A percentile compares a stretch with the other conserved stretches of the same genome.
Conservation (phyloP, 2,113 vertebrate genomes). For the Ascaphus truei region DNA sequence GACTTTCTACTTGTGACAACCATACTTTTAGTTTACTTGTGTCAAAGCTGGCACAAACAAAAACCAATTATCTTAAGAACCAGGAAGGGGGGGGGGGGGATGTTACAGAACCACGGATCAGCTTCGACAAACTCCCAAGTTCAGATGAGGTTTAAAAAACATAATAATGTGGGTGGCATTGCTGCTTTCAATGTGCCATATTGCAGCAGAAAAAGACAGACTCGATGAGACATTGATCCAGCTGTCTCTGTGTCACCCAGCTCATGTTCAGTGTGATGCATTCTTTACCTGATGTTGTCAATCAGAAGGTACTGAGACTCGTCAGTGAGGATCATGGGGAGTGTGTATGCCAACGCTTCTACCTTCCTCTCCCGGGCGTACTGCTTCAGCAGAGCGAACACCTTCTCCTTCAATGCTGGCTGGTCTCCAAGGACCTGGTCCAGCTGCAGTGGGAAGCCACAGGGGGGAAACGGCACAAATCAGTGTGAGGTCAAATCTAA, state of each 20-base stretch:
- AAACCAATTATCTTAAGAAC: no score
- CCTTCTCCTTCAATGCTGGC: constrained; percentile 76
- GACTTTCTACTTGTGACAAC: no score
- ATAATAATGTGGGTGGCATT: no score
- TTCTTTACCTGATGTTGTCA: constrained; percentile 82
- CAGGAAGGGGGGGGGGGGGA: background rate
- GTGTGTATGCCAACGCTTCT: constrained; percentile 79
- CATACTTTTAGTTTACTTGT: no score
- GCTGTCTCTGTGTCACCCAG: no score
- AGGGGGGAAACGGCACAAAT: background rate
- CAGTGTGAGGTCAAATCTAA: background rate
- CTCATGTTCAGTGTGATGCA: background rate
- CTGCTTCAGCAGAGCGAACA: constrained; percentile 81
- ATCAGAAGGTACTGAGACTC: constrained; percentile 80
- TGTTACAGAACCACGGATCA: background rate
- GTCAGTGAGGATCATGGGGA: constrained; percentile 72
- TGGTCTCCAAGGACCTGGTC: constrained; percentile 80
- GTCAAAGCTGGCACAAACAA: no score
- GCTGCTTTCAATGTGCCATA: no score
- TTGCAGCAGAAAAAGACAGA: no score
- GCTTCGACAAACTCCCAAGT: background rate
- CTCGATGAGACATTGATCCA: no score
- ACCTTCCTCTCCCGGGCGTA: constrained; percentile 83
- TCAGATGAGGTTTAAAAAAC: no score
- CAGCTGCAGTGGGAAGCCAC: constrained; percentile 63